Conservation (phyloP, 1,140 invertebrate genomes). For the Leptoteleia sp. region DNA sequence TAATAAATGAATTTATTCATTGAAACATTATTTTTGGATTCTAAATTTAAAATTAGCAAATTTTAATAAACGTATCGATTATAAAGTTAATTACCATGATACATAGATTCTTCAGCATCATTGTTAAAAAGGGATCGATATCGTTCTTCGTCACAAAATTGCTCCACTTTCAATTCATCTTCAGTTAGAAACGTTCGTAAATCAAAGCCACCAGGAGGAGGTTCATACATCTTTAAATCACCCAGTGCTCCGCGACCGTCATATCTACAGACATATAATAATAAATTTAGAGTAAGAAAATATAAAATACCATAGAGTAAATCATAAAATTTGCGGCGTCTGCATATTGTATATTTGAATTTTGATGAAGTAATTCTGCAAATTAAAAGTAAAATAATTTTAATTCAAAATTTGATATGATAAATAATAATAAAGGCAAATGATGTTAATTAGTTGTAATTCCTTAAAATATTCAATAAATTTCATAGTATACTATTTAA, state of each 20-base stretch:
- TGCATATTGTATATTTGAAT: slow-evolving; percentile 70
- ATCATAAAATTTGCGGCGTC: slow-evolving; percentile 67
- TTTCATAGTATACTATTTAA: slow-evolving; percentile 55
- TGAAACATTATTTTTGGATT: too few species aligned
- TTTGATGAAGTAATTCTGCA: slow-evolving; percentile 61
- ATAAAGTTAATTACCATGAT: slow-evolving; percentile 90
- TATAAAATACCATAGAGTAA: slow-evolving; percentile 33
- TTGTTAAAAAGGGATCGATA: slow-evolving; percentile 93
- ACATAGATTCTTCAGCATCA: slow-evolving; percentile 91
- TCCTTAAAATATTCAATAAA: slow-evolving; percentile 1
- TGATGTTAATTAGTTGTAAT: slow-evolving; percentile 22
- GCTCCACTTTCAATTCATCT: slow-evolving; percentile 91
- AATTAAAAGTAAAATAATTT: too few species aligned
- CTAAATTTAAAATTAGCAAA: too few species aligned
- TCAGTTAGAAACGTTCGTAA: slow-evolving; percentile 86
- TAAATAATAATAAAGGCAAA: slow-evolving; percentile 41
- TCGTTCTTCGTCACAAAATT: slow-evolving; percentile 93
- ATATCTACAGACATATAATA: slow-evolving; percentile 88
- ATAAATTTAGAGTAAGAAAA: slow-evolving; percentile 69
- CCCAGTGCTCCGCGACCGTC: slow-evolving; percentile 95
- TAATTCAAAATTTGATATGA: too few species aligned
- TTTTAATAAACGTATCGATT: too few species aligned
- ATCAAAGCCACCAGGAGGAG: slow-evolving; percentile 87
- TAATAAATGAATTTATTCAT: too few species aligned
- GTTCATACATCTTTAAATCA: slow-evolving; percentile 88